phyloP scores from a whole-genome alignment of 2,113 vertebrate species.

The Falco punctatus region DNA sequence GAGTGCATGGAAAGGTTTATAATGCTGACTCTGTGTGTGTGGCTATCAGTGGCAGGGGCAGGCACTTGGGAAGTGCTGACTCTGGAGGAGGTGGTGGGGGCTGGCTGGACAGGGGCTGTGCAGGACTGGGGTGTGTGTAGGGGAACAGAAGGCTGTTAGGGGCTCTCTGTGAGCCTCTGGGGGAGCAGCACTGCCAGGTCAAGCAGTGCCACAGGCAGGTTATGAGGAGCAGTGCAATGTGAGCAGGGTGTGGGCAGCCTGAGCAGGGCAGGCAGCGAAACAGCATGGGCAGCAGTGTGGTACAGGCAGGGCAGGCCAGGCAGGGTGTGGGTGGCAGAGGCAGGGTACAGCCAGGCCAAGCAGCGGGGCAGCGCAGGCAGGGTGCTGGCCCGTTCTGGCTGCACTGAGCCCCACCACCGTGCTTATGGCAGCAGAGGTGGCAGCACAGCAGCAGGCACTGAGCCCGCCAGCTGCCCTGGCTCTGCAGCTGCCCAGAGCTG shows the following conservation, averaged over 20 bases:
- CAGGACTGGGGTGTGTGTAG: background rate
- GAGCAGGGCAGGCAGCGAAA: background rate
- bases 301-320: background rate
- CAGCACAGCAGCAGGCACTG: rapidly evolving
- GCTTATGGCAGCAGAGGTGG: background rate
- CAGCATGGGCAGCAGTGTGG: rapidly evolving
- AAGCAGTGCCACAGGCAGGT: background rate
- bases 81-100: background rate
- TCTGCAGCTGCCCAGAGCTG: background rate
- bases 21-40: background rate
- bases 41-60: background rate
- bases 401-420: rapidly evolving
- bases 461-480: rapidly evolving
- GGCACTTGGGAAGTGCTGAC: background rate
- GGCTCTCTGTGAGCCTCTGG: background rate
- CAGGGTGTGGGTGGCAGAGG: background rate
- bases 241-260: background rate
- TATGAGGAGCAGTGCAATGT: background rate
- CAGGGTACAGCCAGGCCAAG: background rate
- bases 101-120: background rate
- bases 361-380: background rate
- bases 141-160: background rate
- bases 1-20: background rate
- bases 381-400: rapidly evolving
- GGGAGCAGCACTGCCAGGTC: background rate